phyloP scores from a whole-genome alignment of 1,140 invertebrate genomes.

The Micrasema longulum region DNA sequence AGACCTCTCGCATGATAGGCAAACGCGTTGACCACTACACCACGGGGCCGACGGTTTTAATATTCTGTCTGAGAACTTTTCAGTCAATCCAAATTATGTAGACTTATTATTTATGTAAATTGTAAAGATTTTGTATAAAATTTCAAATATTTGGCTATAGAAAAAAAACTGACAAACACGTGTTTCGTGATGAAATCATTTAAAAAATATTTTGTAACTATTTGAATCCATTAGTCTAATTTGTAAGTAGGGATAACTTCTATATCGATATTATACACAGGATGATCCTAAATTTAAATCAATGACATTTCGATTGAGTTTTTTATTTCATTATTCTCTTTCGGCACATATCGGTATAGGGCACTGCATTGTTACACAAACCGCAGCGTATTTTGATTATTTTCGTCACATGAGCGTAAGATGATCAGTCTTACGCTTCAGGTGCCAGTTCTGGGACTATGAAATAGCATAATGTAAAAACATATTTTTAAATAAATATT shows the following conservation, averaged over 20 bases:
- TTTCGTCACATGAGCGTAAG: too few species aligned
- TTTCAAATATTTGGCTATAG: not conserved
- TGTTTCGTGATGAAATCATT: slow-evolving; percentile 30
- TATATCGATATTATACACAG: slow-evolving; percentile 2
- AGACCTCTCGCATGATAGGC: too few species aligned
- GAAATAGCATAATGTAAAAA: too few species aligned
- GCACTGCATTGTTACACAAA: too few species aligned
- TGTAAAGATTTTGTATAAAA: not conserved
- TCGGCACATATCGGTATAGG: not conserved
- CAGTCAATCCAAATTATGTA: not conserved
- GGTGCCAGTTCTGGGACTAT: too few species aligned
- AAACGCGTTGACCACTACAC: too few species aligned
- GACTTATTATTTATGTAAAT: not conserved
- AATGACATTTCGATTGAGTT: not conserved
- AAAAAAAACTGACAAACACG: not conserved
- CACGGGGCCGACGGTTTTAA: not conserved
- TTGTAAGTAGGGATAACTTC: slow-evolving; percentile 24
- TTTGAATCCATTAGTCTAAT: slow-evolving; percentile 25
- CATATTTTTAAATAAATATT: too few species aligned
- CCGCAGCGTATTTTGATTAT: too few species aligned
- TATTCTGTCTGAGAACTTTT: not conserved
- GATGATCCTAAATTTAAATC: not conserved
- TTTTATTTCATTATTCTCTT: not conserved
- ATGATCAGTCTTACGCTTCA: too few species aligned
- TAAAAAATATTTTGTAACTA: slow-evolving; percentile 28